These are phyloP conservation scores for Orthosia incerta DNA, from an alignment of 2,888 invertebrate genomes.

Conservation along the genomic window DNA sequence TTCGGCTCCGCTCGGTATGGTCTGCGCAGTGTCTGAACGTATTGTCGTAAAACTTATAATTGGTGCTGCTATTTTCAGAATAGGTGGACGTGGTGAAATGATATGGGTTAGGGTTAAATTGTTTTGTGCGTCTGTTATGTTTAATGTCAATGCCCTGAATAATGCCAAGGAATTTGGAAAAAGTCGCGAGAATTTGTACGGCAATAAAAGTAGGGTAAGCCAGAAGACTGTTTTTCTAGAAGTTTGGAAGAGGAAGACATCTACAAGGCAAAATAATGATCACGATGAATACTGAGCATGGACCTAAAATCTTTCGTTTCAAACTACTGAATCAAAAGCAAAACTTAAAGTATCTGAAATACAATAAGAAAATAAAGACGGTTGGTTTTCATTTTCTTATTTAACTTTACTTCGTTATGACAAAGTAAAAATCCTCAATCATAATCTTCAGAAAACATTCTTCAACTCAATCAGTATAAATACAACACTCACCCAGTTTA, in stretches of 20 bases:
- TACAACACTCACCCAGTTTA: conserved; percentile 46
- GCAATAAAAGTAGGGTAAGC: too few species aligned
- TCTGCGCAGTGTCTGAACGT: conserved; percentile 64
- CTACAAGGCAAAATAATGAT: neutral
- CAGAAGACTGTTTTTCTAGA: too few species aligned
- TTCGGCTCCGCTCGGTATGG: conserved; percentile 45
- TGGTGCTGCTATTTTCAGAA: conserved; percentile 60
- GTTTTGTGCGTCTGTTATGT: neutral
- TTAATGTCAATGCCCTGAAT: neutral
- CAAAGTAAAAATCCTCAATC: neutral
- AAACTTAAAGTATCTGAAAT: neutral
- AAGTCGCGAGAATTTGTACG: too few species aligned
- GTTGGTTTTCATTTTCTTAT: neutral
- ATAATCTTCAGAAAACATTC: neutral
- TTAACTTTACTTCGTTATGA: too few species aligned
- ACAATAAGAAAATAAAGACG: too few species aligned
- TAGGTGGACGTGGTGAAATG: conserved; percentile 23
- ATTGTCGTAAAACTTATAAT: conserved; percentile 63
- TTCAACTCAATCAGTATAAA: conserved; percentile 19
- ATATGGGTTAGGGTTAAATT: conserved; percentile 41
- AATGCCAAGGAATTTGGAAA: neutral
- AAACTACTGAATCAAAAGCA: neutral
- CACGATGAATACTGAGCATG: neutral
- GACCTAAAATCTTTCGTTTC: neutral
- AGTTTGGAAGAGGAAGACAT: neutral